phyloP scores from a whole-genome alignment of 1,140 invertebrate species.

The Vollenhovia emeryi region DNA sequence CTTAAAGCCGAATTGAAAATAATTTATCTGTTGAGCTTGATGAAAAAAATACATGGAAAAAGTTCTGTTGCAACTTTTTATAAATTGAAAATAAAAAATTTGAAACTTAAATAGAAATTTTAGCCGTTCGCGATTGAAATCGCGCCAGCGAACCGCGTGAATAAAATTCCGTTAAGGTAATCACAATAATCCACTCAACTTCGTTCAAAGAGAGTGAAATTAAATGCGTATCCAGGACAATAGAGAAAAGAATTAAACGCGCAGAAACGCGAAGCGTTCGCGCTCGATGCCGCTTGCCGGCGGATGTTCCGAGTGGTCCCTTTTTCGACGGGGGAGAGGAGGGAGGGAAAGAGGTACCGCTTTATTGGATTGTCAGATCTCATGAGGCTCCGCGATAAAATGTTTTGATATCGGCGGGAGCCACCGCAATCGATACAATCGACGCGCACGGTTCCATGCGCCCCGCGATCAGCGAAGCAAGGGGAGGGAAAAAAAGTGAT shows the following conservation, averaged over 20 bases:
- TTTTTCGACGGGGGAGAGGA: not conserved
- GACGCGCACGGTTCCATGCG: not conserved
- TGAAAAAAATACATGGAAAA: not conserved
- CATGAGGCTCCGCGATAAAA: conserved; percentile 36
- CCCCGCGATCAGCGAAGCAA: not conserved
- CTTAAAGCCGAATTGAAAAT: not conserved
- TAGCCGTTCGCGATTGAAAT: not conserved
- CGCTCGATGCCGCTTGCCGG: not conserved
- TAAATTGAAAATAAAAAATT: conserved; percentile 16
- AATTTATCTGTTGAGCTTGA: not conserved
- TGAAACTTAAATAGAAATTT: not conserved
- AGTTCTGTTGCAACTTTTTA: not conserved
- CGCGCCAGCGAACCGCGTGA: not conserved
- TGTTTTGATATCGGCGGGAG: conserved; percentile 24
- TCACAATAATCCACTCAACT: conserved; percentile 13
- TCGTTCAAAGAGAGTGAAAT: not conserved
- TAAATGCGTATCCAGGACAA: not conserved
- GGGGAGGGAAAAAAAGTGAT: conserved; percentile 39
- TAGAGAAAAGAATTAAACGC: conserved; percentile 1
- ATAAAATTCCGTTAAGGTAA: conserved; percentile 12
- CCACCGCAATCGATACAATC: conserved; percentile 43
- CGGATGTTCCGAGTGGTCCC: not conserved
- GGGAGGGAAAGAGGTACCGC: not conserved
- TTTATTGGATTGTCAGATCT: conserved; percentile 42
- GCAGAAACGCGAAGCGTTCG: not conserved